Percentiles rank a stretch among this genome's conserved stretches.
Conservation (phyloP, 2,888 invertebrate genomes). For the Isotomurus palustris region DNA sequence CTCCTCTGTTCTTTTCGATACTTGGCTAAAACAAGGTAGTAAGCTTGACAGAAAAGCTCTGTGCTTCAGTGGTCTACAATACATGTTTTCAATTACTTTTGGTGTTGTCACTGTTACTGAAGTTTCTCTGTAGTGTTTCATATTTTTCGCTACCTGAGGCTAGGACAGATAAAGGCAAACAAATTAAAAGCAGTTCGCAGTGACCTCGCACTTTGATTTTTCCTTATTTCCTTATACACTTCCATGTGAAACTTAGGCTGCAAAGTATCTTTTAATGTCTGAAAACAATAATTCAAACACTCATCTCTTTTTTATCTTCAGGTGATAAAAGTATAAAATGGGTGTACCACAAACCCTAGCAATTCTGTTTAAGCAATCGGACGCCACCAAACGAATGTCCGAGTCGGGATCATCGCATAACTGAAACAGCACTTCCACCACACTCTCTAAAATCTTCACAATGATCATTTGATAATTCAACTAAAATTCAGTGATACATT, state of each 20-base stretch:
- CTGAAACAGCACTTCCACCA: constrained; percentile 65
- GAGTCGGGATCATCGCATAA: constrained; percentile 72
- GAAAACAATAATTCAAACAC: constrained; percentile 31
- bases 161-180: constrained; percentile 41
- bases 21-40: constrained; percentile 66
- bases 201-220: constrained; percentile 63
- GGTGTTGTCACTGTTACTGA: no score
- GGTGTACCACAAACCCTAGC: constrained; percentile 57
- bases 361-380: constrained; percentile 74
- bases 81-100: neutral
- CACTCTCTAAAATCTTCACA: constrained; percentile 64
- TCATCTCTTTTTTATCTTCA: neutral
- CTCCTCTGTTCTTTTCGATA: constrained; percentile 68
- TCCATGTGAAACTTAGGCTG: constrained; percentile 72
- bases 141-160: constrained; percentile 31
- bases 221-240: constrained; percentile 75
- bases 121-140: no score
- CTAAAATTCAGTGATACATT: no score
- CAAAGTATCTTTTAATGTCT: constrained; percentile 62
- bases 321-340: neutral
- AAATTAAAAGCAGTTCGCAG: constrained; percentile 64
- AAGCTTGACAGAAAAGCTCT: constrained; percentile 71
- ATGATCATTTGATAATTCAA: no score
- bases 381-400: constrained; percentile 72
- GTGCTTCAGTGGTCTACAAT: constrained; percentile 65